Evolutionary conservation across 1,140 invertebrate genomes (phyloP).

Genomic region (Palaemon carinicauda): DNA sequence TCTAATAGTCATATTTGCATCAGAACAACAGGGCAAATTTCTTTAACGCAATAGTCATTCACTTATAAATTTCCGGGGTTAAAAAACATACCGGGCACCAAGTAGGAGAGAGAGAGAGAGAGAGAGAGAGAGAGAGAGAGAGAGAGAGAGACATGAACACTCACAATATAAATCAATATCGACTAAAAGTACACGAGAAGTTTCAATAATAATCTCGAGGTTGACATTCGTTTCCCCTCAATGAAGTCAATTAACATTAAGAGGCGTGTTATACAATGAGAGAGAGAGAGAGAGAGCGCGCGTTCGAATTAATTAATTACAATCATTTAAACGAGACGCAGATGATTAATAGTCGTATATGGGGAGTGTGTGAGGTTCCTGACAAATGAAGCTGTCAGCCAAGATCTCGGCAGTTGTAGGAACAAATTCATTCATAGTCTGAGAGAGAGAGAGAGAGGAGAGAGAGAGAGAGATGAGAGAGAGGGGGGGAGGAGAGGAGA

Average conservation of each 20-base stretch:
- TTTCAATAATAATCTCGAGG: too few relatives aligned
- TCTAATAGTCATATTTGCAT: too few relatives aligned
- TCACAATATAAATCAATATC: too few relatives aligned
- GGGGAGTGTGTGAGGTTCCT: background rate
- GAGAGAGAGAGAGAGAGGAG: background rate
- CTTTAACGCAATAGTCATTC: too few relatives aligned
- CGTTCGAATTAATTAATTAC: too few relatives aligned
- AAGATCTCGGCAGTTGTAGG: background rate
- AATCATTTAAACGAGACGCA: too few relatives aligned
- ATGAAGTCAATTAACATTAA: background rate
- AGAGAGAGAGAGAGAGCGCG: background rate
- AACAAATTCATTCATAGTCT: background rate
- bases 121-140: background rate
- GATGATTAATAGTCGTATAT: too few relatives aligned
- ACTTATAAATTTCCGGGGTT: too few relatives aligned
- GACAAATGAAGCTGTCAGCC: background rate
- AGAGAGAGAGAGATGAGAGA: background rate
- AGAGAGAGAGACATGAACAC: background rate
- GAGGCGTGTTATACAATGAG: background rate
- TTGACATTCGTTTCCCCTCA: too few relatives aligned
- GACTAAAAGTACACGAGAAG: too few relatives aligned
- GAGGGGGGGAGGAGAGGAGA: background rate
- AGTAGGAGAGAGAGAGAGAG: background rate
- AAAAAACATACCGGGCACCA: background rate
- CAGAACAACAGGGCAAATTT: too few relatives aligned